A percentile compares a stretch with the other conserved stretches of the same genome.
These are phyloP conservation scores for Netelia inedita DNA, from an alignment of 2,888 invertebrate species.

Conservation along the genomic window DNA sequence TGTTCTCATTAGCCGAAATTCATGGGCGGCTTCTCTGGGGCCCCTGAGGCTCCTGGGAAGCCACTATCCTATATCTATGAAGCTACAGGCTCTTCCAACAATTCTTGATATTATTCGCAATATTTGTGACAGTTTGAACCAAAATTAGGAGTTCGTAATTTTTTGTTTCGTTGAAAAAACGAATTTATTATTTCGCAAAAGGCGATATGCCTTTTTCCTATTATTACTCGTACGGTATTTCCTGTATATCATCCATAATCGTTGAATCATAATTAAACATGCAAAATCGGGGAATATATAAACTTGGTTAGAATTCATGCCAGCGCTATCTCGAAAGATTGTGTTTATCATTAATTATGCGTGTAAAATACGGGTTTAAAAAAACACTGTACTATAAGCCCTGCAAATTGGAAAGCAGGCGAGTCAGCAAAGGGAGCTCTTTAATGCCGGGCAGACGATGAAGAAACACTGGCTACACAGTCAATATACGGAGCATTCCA, in stretches of 20 bases:
- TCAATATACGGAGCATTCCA: not conserved
- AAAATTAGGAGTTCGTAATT: not conserved
- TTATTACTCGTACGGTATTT: not conserved
- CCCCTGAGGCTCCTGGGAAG: conserved; percentile 69
- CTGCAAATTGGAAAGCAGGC: conserved; percentile 13
- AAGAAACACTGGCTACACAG: not conserved
- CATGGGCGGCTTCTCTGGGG: conserved; percentile 84
- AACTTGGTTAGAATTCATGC: too few relatives aligned
- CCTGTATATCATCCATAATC: not conserved
- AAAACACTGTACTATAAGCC: conserved; percentile 6
- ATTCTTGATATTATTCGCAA: conserved; percentile 7
- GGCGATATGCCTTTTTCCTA: too few relatives aligned
- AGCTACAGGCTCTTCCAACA: conserved; percentile 62
- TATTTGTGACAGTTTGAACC: not conserved
- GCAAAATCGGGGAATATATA: not conserved
- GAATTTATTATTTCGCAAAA: not conserved
- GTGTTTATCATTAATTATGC: not conserved
- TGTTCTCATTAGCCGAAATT: conserved; percentile 85
- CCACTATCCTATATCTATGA: conserved; percentile 63
- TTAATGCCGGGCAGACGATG: conserved; percentile 19
- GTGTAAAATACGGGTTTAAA: conserved; percentile 6
- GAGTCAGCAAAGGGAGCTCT: conserved; percentile 16
- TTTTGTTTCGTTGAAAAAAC: not conserved
- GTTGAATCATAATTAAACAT: not conserved
- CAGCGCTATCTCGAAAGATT: not conserved